phyloP scores from a whole-genome alignment of 23 tunicate species.

The Trididemnum miniatum region DNA sequence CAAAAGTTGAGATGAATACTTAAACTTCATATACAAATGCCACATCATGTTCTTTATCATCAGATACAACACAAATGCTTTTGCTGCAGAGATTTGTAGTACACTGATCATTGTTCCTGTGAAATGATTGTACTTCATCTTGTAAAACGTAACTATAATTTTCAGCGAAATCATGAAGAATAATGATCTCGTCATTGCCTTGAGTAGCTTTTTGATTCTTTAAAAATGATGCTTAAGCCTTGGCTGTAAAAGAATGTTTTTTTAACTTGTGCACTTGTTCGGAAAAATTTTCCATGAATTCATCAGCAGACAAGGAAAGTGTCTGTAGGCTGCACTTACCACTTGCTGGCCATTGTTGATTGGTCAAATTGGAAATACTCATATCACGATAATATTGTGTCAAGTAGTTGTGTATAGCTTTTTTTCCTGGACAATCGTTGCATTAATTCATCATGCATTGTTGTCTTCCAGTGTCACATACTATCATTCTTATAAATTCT shows the following conservation, averaged over 20 bases:
- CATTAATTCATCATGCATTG: not conserved
- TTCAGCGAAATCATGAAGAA: slow-evolving; percentile 4
- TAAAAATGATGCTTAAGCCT: not conserved
- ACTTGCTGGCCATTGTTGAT: not conserved
- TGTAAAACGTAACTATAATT: not conserved
- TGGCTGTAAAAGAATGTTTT: not conserved
- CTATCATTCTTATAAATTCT: not conserved
- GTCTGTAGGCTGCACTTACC: not conserved
- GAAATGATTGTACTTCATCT: not conserved
- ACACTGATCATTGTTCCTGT: not conserved
- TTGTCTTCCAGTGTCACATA: not conserved
- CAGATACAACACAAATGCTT: not conserved
- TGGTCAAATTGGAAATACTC: not conserved
- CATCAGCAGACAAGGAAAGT: not conserved
- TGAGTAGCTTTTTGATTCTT: not conserved
- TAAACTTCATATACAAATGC: not conserved
- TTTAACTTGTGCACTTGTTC: not conserved
- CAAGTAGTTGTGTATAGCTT: not conserved
- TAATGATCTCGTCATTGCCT: not conserved
- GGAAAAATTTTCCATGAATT: not conserved
- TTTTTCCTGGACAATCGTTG: not conserved
- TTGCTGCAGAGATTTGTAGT: not conserved
- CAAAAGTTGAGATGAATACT: not conserved
- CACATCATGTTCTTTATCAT: not conserved
- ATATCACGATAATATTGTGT: not conserved